These are phyloP conservation scores for Glossophaga mutica DNA, from an alignment of 2,797 vertebrate species.

Conservation along the genomic window DNA sequence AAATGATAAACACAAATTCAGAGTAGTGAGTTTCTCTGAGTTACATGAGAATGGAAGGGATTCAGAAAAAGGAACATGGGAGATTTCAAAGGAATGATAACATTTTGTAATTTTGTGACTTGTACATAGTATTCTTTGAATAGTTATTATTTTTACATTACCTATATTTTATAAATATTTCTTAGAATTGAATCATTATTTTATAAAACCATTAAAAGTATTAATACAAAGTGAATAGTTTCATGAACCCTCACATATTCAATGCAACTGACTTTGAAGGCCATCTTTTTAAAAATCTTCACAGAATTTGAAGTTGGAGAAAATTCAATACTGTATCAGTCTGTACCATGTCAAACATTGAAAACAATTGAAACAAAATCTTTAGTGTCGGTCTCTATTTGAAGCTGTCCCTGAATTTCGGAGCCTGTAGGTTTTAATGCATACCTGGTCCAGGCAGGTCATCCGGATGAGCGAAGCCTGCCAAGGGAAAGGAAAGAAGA, in stretches of 20 bases:
- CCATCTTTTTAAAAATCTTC: background rate
- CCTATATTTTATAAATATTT: background rate
- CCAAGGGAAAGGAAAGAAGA: background rate
- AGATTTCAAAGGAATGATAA: background rate
- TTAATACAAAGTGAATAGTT: background rate
- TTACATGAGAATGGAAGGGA: background rate
- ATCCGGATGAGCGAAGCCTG: background rate
- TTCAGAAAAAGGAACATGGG: background rate
- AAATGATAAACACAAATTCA: background rate
- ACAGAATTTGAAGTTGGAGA: background rate
- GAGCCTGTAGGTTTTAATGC: background rate
- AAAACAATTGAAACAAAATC: background rate
- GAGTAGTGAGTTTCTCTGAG: background rate
- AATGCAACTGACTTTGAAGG: background rate
- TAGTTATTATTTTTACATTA: background rate
- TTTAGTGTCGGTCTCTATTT: background rate
- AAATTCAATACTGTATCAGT: background rate
- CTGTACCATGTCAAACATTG: background rate
- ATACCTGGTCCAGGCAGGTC: background rate
- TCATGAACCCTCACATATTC: background rate
- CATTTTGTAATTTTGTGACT: background rate
- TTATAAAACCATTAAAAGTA: background rate
- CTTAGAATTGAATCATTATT: background rate
- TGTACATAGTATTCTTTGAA: background rate
- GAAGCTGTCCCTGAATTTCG: background rate